phyloP scores from a whole-genome alignment of 2,888 invertebrate species.

The Pachymerium ferrugineum region DNA sequence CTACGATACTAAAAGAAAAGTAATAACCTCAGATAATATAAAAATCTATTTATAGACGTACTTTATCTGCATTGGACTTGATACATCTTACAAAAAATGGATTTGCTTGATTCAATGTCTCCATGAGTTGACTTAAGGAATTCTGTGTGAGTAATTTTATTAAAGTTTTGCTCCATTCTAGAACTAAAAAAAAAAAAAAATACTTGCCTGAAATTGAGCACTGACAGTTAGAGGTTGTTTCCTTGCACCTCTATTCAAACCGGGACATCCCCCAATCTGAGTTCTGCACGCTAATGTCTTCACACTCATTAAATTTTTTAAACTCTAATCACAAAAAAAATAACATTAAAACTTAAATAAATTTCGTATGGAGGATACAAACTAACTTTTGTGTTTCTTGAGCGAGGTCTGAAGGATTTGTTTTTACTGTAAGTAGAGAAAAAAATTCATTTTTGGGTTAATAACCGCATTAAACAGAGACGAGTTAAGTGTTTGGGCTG shows the following conservation, averaged over 20 bases:
- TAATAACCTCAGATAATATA: slow-evolving; percentile 14
- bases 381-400: slow-evolving; percentile 61
- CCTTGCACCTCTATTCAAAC: slow-evolving; percentile 54
- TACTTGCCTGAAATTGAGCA: slow-evolving; percentile 69
- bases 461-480: too few relatives aligned
- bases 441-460: neutral
- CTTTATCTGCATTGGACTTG: slow-evolving; percentile 89
- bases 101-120: slow-evolving; percentile 81
- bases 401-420: slow-evolving; percentile 77
- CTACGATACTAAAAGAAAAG: neutral
- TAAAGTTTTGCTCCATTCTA: neutral
- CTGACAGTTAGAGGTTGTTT: slow-evolving; percentile 89
- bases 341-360: slow-evolving; percentile 27
- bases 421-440: slow-evolving; percentile 65
- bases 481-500: neutral
- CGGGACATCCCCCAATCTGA: slow-evolving; percentile 45
- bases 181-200: slow-evolving; percentile 9
- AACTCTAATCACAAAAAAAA: slow-evolving; percentile 56
- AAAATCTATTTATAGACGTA: slow-evolving; percentile 40
- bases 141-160: slow-evolving; percentile 55
- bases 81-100: slow-evolving; percentile 86
- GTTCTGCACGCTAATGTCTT: slow-evolving; percentile 80
- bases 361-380: neutral
- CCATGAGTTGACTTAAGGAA: slow-evolving; percentile 85
- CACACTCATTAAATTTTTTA: slow-evolving; percentile 84